phyloP scores from a whole-genome alignment of 1,140 invertebrate species.

The Mylabris phalerata region DNA sequence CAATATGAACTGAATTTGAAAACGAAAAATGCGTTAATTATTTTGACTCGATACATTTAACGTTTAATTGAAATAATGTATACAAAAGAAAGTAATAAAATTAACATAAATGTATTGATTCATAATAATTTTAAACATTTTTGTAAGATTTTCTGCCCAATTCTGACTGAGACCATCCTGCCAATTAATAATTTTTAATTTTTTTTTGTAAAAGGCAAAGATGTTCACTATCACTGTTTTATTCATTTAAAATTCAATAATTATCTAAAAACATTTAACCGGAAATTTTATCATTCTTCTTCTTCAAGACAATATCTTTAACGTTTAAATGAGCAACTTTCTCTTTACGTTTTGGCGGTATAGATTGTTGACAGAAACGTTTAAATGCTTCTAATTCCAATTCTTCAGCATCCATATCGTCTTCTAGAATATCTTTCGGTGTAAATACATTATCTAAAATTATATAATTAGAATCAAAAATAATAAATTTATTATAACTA shows the following conservation, averaged over 20 bases:
- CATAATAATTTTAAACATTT: no score
- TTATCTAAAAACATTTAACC: constrained; percentile 8
- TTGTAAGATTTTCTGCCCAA: no score
- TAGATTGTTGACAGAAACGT: constrained; percentile 67
- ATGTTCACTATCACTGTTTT: no score
- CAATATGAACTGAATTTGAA: no score
- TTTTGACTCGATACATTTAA: no score
- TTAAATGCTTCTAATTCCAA: constrained; percentile 73
- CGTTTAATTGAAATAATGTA: no score
- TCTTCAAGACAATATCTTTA: constrained; percentile 38
- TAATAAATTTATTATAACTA: constrained; percentile 18
- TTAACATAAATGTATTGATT: no score
- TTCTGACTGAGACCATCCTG: no score
- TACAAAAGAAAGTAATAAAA: no score
- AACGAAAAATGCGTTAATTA: no score
- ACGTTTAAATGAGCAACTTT: constrained; percentile 51
- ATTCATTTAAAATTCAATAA: neutral
- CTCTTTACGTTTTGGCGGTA: constrained; percentile 59
- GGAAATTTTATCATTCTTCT: constrained; percentile 27
- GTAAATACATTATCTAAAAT: constrained; percentile 69
- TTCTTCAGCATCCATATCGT: constrained; percentile 69
- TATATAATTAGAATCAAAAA: constrained; percentile 14
- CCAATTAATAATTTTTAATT: no score
- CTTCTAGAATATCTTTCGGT: constrained; percentile 66
- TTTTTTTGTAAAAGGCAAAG: no score